Conservation (phyloP, 2,797 vertebrate genomes). For the Crocodylus rhombifer region DNA sequence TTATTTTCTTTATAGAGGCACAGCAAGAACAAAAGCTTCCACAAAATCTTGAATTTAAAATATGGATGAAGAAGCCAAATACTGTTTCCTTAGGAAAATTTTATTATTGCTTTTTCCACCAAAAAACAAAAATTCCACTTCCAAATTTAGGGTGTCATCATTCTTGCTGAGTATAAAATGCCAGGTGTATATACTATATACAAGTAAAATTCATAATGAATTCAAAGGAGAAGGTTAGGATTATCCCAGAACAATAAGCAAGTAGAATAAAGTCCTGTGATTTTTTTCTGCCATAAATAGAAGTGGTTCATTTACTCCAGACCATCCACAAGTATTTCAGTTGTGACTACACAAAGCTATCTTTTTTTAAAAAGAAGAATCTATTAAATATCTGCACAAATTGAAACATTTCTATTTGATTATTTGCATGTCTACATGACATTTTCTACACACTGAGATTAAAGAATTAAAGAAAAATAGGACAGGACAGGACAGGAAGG, state of each 20-base stretch:
- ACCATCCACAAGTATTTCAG: neutral
- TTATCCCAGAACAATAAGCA: neutral
- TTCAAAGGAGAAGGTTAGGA: neutral
- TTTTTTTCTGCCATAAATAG: neutral
- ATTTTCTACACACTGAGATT: too few species aligned
- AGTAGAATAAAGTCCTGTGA: neutral
- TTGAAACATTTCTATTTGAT: neutral
- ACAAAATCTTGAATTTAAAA: slow-evolving; percentile 57
- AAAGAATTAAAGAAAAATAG: too few species aligned
- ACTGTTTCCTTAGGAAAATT: neutral
- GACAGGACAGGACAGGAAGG: too few species aligned
- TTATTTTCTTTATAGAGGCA: neutral
- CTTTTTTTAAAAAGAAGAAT: neutral
- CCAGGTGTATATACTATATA: neutral
- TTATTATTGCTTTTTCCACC: neutral
- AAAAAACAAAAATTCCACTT: neutral
- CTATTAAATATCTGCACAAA: neutral
- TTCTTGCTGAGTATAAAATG: neutral
- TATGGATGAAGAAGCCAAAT: neutral
- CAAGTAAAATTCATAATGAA: neutral
- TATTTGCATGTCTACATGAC: neutral
- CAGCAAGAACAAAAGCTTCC: slow-evolving; percentile 11
- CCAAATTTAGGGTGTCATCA: neutral
- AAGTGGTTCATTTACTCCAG: neutral
- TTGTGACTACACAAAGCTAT: fast-evolving